These are phyloP conservation scores for Ellobium chinense DNA, from an alignment of 2,888 invertebrate genomes.

Conservation along the genomic window DNA sequence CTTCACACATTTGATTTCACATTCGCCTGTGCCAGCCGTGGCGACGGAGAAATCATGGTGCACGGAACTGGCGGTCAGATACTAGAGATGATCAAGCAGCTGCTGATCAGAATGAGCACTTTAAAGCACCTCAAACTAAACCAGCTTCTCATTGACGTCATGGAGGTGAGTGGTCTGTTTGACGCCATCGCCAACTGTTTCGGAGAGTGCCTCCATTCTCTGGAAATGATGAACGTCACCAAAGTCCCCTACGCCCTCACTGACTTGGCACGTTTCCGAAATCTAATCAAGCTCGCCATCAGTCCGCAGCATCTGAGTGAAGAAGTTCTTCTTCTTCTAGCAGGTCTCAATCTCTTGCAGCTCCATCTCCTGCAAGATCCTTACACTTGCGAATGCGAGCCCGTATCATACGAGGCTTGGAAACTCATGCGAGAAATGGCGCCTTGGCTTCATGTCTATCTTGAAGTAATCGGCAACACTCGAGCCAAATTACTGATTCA, in stretches of 20 bases:
- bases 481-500: conserved; percentile 83
- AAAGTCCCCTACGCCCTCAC: conserved; percentile 83
- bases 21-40: conserved; percentile 83
- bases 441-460: conserved; percentile 84
- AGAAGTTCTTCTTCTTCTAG: conserved; percentile 85
- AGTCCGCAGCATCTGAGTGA: conserved; percentile 86
- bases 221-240: conserved; percentile 88
- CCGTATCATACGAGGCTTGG: conserved; percentile 80
- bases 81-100: conserved; percentile 72
- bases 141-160: conserved; percentile 86
- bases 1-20: conserved; percentile 82
- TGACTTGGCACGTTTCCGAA: conserved; percentile 88
- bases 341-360: conserved; percentile 83
- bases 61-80: conserved; percentile 87
- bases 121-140: conserved; percentile 85
- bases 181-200: conserved; percentile 85
- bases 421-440: conserved; percentile 82
- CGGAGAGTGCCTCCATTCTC: conserved; percentile 83
- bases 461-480: conserved; percentile 83
- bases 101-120: conserved; percentile 85
- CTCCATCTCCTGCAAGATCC: conserved; percentile 87
- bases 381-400: conserved; percentile 71
- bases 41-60: conserved; percentile 77
- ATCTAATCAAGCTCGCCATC: conserved; percentile 83
- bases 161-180: conserved; percentile 85